phyloP scores from a whole-genome alignment of 1,140 invertebrate species.

The Lethocerus indicus region DNA sequence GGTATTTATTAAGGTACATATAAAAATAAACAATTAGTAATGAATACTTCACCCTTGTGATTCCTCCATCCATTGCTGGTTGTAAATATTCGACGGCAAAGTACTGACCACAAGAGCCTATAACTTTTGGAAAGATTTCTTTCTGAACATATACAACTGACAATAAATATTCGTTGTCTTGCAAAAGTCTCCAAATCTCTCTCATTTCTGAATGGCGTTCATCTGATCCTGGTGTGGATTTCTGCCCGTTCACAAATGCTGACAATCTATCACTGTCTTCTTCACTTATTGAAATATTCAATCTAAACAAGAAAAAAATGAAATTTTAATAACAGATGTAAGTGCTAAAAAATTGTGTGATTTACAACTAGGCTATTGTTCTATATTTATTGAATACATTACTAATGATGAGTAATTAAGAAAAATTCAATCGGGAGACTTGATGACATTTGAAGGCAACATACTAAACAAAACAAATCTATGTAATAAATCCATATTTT shows the following conservation, averaged over 20 bases:
- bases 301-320: constrained; percentile 29
- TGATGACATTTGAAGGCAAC: too few species aligned
- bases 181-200: constrained; percentile 39
- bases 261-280: constrained; percentile 25
- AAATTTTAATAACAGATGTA: too few species aligned
- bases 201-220: constrained; percentile 35
- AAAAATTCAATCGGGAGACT: too few species aligned
- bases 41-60: constrained; percentile 19
- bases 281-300: constrained; percentile 31
- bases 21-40: not conserved
- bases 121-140: constrained; percentile 41
- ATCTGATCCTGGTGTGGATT: constrained; percentile 14
- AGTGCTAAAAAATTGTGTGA: too few species aligned
- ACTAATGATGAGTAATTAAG: too few species aligned
- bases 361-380: too few species aligned
- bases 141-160: constrained; percentile 35
- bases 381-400: too few species aligned
- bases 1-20: too few species aligned
- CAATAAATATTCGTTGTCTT: constrained; percentile 46
- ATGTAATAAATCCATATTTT: too few species aligned
- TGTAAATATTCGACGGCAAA: constrained; percentile 42
- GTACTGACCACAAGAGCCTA: constrained; percentile 43
- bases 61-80: constrained; percentile 21
- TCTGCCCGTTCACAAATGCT: not conserved
- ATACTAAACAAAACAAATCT: too few species aligned